A percentile compares a stretch with the other conserved stretches of the same genome.
Conservation (phyloP, 1,140 invertebrate genomes). For the Drosophila bipectinata region DNA sequence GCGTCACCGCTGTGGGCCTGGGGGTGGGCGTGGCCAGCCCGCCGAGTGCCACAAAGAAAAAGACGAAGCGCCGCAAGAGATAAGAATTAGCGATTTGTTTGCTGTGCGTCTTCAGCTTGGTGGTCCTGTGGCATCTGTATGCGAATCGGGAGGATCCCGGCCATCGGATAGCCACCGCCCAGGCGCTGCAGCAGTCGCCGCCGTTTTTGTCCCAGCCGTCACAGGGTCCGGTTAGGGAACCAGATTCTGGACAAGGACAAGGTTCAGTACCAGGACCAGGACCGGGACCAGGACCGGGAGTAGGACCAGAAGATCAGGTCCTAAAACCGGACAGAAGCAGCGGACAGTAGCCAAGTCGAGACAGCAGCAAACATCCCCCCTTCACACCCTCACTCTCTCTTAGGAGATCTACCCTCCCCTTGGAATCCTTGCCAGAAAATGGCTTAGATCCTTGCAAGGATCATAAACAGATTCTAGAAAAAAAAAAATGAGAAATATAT, state of each 20-base stretch:
- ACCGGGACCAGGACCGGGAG: too few species aligned
- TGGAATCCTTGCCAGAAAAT: neutral
- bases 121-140: conserved; percentile 77
- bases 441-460: neutral
- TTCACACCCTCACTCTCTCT: too few species aligned
- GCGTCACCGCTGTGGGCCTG: conserved; percentile 28
- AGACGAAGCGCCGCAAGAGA: conserved; percentile 82
- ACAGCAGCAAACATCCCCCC: conserved; percentile 45
- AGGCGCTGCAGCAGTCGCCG: conserved; percentile 21
- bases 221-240: neutral
- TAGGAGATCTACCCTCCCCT: neutral
- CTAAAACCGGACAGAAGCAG: conserved; percentile 13
- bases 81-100: conserved; percentile 84
- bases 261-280: neutral
- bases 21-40: conserved; percentile 40
- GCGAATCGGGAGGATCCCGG: conserved; percentile 34
- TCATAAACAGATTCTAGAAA: conserved; percentile 27
- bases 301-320: neutral
- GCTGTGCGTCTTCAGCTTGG: conserved; percentile 82
- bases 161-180: conserved; percentile 2
- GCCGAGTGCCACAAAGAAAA: conserved; percentile 80
- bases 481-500: conserved; percentile 1
- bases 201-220: too few species aligned
- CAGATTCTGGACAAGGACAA: too few species aligned
- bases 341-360: conserved; percentile 24